Evolutionary conservation across 2,797 vertebrate species (phyloP), one percentile per base, ranked within the genome.

Genomic region (Lepilemur ruficaudatus): DNA sequence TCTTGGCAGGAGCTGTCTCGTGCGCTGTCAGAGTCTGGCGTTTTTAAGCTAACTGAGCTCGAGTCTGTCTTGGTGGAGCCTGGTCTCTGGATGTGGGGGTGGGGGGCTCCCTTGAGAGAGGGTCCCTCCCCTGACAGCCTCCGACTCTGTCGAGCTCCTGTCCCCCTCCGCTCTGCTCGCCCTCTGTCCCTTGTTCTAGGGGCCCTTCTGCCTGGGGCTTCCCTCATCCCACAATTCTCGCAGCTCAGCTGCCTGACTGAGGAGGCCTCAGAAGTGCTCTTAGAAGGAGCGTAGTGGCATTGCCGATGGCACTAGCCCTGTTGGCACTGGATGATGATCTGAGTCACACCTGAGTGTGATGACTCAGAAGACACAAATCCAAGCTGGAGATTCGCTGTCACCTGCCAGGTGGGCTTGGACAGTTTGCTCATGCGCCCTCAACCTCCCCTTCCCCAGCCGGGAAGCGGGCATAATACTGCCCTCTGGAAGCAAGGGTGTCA

Each of bases 101-200:
- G 7, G 38, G 38, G 38, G 38, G 30, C 28, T 52, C 35, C 46
- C 30, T 20, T 10, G 2, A 4, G 6, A 30, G 0, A 11, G 17
- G 18, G 35, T 22, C 4, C 38, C 41, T 41, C 8, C 18, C 28
- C 8, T 30, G 2, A 10, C 14, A 17, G 22, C 18, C 57, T n/a
- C 25, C n/a, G 25, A 41, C 25, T 4, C 17, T 20, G 5, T 35
- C 0, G 50, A 35, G 41, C 86, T 50, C 14, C 1, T 2, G 1
- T 23, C 4, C 25, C 30, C 13, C 28, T 14, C 10, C 2, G 18
- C 18, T 59, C 25, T 25, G 0, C 32, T 55, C 7, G 2, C n/a
- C 59, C n/a, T 32, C 59, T 79, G 25, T 43, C 46, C 13, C 20
- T 28, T 50, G 28, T 7, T 32, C 48, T 22, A 8, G 23, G 22